Conservation (phyloP, 2,888 invertebrate genomes). For the Gryllus longicercus region DNA sequence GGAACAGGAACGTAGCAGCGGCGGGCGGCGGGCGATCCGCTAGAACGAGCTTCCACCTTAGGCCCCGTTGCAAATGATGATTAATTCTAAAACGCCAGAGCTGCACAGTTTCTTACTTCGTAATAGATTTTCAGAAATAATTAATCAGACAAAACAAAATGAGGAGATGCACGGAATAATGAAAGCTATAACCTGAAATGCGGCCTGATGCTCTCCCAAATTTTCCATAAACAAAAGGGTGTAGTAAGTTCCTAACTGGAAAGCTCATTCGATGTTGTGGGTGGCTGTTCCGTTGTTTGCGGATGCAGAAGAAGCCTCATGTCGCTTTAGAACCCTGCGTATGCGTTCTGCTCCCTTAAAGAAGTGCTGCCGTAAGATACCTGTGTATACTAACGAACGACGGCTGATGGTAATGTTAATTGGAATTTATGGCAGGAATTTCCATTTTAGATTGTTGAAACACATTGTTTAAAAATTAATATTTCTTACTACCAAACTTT, state of each 20-base stretch:
- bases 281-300: conserved; percentile 5
- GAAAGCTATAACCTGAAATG: conserved; percentile 10
- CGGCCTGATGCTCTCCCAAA: conserved; percentile 4
- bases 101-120: conserved; percentile 8
- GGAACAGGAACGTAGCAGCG: background rate
- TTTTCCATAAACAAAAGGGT: conserved; percentile 17
- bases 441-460: too few relatives aligned
- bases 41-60: conserved; percentile 17
- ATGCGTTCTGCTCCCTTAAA: background rate
- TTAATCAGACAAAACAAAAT: conserved; percentile 17
- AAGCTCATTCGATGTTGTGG: background rate
- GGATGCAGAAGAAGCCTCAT: conserved; percentile 17
- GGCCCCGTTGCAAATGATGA: conserved; percentile 4
- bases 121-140: conserved; percentile 17
- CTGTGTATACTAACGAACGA: background rate
- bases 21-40: background rate
- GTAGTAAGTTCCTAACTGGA: background rate
- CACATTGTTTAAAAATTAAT: too few relatives aligned
- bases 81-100: conserved; percentile 17
- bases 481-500: too few relatives aligned
- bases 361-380: background rate
- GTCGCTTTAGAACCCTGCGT: background rate
- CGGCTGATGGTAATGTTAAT: too few relatives aligned
- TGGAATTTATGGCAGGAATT: too few relatives aligned
- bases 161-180: conserved; percentile 9